Conservation (phyloP, 1,140 invertebrate species). For the Sitophilus oryzae region DNA sequence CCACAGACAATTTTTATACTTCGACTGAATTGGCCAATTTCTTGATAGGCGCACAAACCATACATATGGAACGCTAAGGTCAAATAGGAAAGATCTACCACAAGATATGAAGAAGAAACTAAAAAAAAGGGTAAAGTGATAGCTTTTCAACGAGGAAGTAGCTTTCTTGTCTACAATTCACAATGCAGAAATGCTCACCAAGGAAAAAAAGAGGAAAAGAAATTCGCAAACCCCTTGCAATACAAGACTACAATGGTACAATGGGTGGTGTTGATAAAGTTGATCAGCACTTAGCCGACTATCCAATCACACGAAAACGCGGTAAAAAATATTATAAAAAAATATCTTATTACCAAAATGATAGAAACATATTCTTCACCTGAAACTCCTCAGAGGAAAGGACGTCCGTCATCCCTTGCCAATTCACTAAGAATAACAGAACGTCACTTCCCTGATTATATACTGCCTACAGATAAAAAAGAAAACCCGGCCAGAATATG, state of each 20-base stretch:
- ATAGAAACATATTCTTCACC: too few species aligned
- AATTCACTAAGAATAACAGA: too few species aligned
- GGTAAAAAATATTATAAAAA: conserved; percentile 3
- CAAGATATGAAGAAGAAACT: conserved; percentile 1
- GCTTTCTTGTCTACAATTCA: too few species aligned
- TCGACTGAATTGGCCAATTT: neutral
- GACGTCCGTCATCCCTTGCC: neutral
- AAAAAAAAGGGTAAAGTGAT: neutral
- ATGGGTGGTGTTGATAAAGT: too few species aligned
- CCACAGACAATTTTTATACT: conserved; percentile 1
- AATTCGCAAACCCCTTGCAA: too few species aligned
- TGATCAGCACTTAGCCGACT: neutral
- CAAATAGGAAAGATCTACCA: conserved; percentile 2
- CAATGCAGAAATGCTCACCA: too few species aligned
- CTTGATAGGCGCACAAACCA: neutral
- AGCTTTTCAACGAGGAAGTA: conserved; percentile 2
- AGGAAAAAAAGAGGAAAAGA: conserved; percentile 1
- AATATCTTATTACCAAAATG: neutral
- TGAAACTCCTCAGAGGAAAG: too few species aligned
- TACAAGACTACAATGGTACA: conserved; percentile 2
- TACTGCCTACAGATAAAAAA: conserved; percentile 3
- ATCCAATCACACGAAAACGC: conserved; percentile 2
- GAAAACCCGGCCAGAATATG: too few species aligned
- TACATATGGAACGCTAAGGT: too few species aligned
- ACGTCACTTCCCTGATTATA: conserved; percentile 4